Evolutionary conservation across 2,113 vertebrate species (phyloP).

Genomic region (Scomber japonicus): DNA sequence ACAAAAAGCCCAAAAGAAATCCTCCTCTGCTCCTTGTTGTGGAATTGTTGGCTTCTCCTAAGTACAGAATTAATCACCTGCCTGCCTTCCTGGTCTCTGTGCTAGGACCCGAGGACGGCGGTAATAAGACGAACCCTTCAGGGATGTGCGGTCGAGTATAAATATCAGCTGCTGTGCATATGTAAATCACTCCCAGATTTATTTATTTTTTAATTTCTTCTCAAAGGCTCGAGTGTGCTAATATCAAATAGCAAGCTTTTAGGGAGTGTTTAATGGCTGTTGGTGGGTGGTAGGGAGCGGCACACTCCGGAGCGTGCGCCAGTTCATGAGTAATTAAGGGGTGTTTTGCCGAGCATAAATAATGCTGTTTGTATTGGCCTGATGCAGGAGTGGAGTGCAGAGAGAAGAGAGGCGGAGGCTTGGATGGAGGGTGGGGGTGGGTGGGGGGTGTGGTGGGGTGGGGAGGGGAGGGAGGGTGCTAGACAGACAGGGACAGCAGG

Average conservation of each 20-base stretch:
- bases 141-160: constrained; percentile 94
- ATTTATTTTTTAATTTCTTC: constrained; percentile 82
- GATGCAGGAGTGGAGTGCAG: constrained; percentile 87
- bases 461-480: constrained; percentile 39
- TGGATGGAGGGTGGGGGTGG: constrained; percentile 6
- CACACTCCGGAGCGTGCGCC: constrained; percentile 92
- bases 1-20: constrained; percentile 73
- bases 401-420: constrained; percentile 71
- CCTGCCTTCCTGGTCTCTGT: constrained; percentile 94
- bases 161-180: constrained; percentile 99
- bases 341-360: constrained; percentile 99
- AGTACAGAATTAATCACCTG: constrained; percentile 99
- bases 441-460: constrained; percentile 17
- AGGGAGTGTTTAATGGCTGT: constrained; percentile 98
- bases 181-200: constrained; percentile 96
- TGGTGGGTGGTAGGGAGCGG: constrained; percentile 95
- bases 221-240: constrained; percentile 96
- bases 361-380: constrained; percentile 99
- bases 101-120: constrained; percentile 95
- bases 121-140: constrained; percentile 99
- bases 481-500: constrained; percentile 82
- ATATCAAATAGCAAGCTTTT: constrained; percentile 99
- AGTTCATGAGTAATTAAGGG: constrained; percentile 99
- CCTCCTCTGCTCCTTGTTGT: constrained; percentile 91
- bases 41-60: constrained; percentile 93